Evolutionary conservation across 2,113 vertebrate species (phyloP), one percentile per base, ranked within the genome.

Genomic region (Asarcornis scutulata): DNA sequence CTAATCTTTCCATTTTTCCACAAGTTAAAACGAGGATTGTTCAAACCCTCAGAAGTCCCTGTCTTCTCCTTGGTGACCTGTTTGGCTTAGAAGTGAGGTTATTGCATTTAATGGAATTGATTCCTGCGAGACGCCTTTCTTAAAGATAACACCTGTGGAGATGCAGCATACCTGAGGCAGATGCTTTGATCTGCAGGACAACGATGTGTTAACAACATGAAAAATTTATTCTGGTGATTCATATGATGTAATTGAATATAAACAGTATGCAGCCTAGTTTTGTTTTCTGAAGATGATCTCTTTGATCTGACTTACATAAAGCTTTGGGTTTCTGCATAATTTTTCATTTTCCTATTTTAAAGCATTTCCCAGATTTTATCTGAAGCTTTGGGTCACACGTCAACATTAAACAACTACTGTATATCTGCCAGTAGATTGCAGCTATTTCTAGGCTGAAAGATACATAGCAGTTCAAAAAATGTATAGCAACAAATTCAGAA

Each of bases 141-240:
- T 72, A 40, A 64, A 86, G 87, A 8, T 58, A 83, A 58, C 53
- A 91, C 85, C 85, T 31, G 5, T 17, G 80, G 88, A 81, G 79
- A 48, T 53, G 75, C 52, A 46, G 66, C 11, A 4, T 50, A 67
- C 31, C 27, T 48, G 34, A 20, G 83, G 68, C 93, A 93, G 86
- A 76, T 88, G 77, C 93, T 96, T 94, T 92, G 80, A 93, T 96
- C 86, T 94, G 69, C 86, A 83, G 91, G 83, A 75, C 86, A 84
- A 15, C 1, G 4, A 66, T 23, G 80, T 88, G 83, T 90, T 93
- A 96, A 83, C 59, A 79, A 60, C 56, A 72, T 5, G 1, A 74
- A 83, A 89, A 89, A 64, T 50, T 27, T 53, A 53, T 93, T 62
- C 36, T 88, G 60, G 69, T 58, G 40, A 38, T 81, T 91, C 48